Evolutionary conservation across 1,140 invertebrate species (phyloP).

Genomic region (Drosophila auraria): DNA sequence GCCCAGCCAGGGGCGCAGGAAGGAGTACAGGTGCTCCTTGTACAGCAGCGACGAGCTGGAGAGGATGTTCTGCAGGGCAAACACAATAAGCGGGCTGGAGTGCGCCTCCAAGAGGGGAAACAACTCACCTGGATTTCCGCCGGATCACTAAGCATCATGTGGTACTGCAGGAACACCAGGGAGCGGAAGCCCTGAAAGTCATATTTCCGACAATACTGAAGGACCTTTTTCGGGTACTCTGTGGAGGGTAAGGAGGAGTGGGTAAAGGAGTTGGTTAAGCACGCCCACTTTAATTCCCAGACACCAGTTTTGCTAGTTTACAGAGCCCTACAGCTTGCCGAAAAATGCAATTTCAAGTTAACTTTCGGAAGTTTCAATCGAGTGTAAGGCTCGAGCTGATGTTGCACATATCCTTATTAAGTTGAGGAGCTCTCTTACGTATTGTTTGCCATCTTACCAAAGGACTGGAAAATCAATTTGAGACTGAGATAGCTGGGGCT

Average conservation of each 20-base stretch:
- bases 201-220: constrained; percentile 82
- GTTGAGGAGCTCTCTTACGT: not conserved
- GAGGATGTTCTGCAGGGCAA: constrained; percentile 64
- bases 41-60: constrained; percentile 75
- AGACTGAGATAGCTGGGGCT: not conserved
- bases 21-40: constrained; percentile 82
- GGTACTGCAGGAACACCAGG: constrained; percentile 77
- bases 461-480: not conserved
- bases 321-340: constrained; percentile 19
- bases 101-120: not conserved
- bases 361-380: constrained; percentile 11
- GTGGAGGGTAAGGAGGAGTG: not conserved
- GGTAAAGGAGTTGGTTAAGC: not conserved
- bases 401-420: constrained; percentile 5
- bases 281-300: constrained; percentile 17
- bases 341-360: constrained; percentile 2
- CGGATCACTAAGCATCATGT: constrained; percentile 80
- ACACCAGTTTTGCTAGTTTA: constrained; percentile 4
- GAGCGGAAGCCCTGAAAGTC: constrained; percentile 81
- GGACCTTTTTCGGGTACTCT: constrained; percentile 81
- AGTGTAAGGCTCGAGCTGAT: not conserved
- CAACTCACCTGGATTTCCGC: constrained; percentile 79
- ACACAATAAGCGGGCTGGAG: constrained; percentile 9
- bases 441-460: not conserved
- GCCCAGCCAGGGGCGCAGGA: constrained; percentile 78